These are phyloP conservation scores for Cyclophora albipunctata DNA, from an alignment of 2,888 invertebrate species.

Conservation along the genomic window DNA sequence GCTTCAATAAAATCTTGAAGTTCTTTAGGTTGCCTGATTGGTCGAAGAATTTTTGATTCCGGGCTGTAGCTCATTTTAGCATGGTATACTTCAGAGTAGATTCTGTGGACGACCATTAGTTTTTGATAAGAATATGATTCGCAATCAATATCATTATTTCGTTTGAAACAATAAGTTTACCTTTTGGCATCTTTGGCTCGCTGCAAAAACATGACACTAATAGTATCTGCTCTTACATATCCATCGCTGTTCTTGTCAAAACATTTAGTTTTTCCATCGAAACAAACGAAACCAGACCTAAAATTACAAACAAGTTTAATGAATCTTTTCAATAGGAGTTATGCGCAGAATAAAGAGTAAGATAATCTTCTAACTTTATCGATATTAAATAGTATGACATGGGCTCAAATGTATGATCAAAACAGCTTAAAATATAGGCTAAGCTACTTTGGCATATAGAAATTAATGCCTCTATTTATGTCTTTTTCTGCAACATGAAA, in stretches of 20 bases:
- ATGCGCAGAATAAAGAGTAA: too few species aligned
- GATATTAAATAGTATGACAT: too few species aligned
- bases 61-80: conserved; percentile 67
- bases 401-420: too few species aligned
- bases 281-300: conserved; percentile 71
- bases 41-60: conserved; percentile 13
- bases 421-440: too few species aligned
- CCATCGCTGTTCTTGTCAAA: conserved; percentile 89
- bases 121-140: too few species aligned
- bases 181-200: conserved; percentile 76
- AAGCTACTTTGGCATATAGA: too few species aligned
- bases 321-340: too few species aligned
- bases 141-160: too few species aligned
- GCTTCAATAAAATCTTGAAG: conserved; percentile 65
- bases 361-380: too few species aligned
- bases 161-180: conserved; percentile 16
- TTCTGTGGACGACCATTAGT: conserved; percentile 29
- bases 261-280: conserved; percentile 88
- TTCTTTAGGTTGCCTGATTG: conserved; percentile 24
- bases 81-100: conserved; percentile 81
- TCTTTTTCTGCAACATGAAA: too few species aligned
- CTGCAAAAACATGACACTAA: conserved; percentile 81
- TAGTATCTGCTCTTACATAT: conserved; percentile 84
- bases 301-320: neutral
- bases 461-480: too few species aligned